Base-by-base conservation (phyloP, 2,888 invertebrate genomes). In the Leptopilina drosophilae region DNA sequence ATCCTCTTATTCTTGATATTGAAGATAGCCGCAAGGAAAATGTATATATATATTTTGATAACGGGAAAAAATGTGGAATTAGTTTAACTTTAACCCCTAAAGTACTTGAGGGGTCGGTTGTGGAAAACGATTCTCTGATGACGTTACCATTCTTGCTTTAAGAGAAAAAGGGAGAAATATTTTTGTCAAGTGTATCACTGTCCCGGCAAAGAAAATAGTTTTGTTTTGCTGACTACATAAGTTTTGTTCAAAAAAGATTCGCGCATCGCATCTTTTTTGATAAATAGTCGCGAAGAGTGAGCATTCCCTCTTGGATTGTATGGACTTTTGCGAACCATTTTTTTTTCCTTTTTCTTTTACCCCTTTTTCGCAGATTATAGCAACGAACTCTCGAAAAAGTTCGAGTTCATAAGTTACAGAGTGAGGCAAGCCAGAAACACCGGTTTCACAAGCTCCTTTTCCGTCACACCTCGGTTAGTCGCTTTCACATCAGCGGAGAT, bases 241-340 rank as follows among this genome's bases (percentile, higher is more conserved):
- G 49, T 80, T 81, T 81, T 77, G 77, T 67, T 77, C 6, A 5
- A 8, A 42, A 81, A 73, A 87, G 85, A 88, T 88, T 88, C 86
- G 20, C 1, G 20, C 20, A 20, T 20, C 20, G 84, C 87, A 85
- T 87, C 87, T 82, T 81, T 81, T 80, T 85, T 86, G 89, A 89
- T 87, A 89, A 88, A 89, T 89, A 85, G 87, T 85, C 77, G 86
- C 33, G 33, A 33, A 33, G 33, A 88, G 86, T 85, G 84, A 81
- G 64, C 79, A 78, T 12, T 49, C 81, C 78, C 82, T 80, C 80
- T 59, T 73, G 85, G 81, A 82, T 85, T 78, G 81, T 79, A 80
- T 77, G 80, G 0, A 78, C 73, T 83, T 73, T 78, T 77, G 69
- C 64, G 64, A 79, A 59, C 73, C 33, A 62, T 76, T 42, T 64